These are phyloP conservation scores for Rhombomys opimus DNA, from an alignment of 2,113 vertebrate genomes.

Conservation along the genomic window DNA sequence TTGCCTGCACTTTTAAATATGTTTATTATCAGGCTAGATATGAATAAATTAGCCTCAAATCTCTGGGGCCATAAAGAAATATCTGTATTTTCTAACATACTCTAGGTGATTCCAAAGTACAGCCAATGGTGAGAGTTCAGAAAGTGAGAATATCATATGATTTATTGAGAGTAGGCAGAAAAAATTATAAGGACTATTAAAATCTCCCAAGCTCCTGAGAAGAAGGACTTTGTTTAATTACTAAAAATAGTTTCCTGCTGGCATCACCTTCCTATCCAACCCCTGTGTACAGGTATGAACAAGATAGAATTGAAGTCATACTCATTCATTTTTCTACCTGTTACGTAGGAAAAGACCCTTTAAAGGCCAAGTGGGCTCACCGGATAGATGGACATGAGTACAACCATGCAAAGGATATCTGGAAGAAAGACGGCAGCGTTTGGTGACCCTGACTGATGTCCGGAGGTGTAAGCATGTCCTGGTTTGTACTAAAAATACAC, in stretches of 20 bases:
- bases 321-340: background rate
- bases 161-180: background rate
- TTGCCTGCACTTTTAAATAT: background rate
- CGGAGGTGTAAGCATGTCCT: background rate
- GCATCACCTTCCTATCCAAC: background rate
- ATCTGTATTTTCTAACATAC: constrained; percentile 25
- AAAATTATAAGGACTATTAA: constrained; percentile 13
- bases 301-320: background rate
- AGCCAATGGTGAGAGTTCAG: constrained; percentile 12
- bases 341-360: background rate
- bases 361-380: background rate
- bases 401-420: background rate
- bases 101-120: constrained; percentile 22
- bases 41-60: constrained; percentile 22
- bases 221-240: background rate
- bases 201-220: constrained; percentile 20
- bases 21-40: background rate
- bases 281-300: background rate
- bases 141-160: background rate
- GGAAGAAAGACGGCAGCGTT: background rate
- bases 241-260: constrained; percentile 47
- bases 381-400: background rate
- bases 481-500: background rate
- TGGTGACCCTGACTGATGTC: background rate
- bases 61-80: background rate